Evolutionary conservation across 2,888 invertebrate genomes (phyloP).

Genomic region (Ariolimax columbianus): DNA sequence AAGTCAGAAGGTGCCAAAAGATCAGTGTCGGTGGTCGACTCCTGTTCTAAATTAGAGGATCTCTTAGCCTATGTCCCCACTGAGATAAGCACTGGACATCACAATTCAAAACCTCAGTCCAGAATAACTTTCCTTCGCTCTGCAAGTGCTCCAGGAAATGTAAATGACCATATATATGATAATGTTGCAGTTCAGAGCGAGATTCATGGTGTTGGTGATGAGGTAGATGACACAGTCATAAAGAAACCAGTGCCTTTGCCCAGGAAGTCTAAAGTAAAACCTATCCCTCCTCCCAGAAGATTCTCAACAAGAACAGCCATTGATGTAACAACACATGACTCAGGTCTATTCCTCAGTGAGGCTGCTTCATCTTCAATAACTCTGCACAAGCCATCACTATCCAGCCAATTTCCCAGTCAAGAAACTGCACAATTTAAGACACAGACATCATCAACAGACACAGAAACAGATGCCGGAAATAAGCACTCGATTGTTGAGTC

Average conservation of each 20-base stretch:
- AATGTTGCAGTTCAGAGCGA: not conserved
- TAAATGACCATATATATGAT: not conserved
- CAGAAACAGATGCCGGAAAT: not conserved
- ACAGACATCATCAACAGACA: not conserved
- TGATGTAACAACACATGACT: not conserved
- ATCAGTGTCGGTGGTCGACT: not conserved
- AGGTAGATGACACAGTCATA: not conserved
- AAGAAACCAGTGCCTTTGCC: constrained; percentile 40
- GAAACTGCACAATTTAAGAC: not conserved
- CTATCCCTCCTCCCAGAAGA: constrained; percentile 24
- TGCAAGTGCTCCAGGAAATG: not conserved
- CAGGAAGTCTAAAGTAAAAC: constrained; percentile 22
- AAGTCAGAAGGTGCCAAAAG: not conserved
- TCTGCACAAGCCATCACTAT: not conserved
- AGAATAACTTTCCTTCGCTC: not conserved
- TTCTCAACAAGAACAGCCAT: not conserved
- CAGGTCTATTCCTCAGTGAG: not conserved
- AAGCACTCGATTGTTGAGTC: constrained; percentile 22
- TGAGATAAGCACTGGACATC: not conserved
- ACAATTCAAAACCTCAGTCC: not conserved
- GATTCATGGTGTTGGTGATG: not conserved
- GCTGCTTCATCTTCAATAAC: not conserved
- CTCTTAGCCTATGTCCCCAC: not conserved
- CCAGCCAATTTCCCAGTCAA: not conserved
- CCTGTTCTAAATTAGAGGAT: not conserved